phyloP scores from a whole-genome alignment of 2,113 vertebrate genomes.

The Sander lucioperca region DNA sequence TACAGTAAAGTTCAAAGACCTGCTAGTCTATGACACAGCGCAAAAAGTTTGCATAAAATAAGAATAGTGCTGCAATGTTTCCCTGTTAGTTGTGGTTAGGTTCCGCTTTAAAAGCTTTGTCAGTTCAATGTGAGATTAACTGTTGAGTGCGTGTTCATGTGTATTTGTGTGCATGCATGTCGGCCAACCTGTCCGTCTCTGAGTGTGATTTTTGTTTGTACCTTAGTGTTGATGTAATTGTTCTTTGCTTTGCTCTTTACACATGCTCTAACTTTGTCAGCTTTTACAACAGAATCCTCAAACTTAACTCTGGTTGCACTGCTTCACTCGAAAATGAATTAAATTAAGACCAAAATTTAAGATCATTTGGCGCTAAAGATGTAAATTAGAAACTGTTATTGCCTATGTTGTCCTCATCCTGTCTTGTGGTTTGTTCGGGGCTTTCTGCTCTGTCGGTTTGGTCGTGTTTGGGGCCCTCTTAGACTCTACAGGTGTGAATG shows the following conservation, averaged over 20 bases:
- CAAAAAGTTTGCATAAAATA: conserved; percentile 43
- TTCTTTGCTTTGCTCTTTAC: conserved; percentile 6
- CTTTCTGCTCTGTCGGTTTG: conserved; percentile 10
- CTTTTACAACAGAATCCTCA: conserved; percentile 31
- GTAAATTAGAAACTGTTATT: neutral
- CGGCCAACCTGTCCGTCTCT: neutral
- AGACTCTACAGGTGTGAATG: conserved; percentile 82
- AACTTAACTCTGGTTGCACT: conserved; percentile 14
- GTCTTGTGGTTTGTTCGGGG: conserved; percentile 15
- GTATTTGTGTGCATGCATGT: conserved; percentile 5
- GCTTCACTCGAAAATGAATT: neutral
- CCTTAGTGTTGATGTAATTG: neutral
- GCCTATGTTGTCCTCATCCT: conserved; percentile 11
- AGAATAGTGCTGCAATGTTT: conserved; percentile 44
- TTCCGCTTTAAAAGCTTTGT: conserved; percentile 82
- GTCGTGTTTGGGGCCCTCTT: conserved; percentile 7
- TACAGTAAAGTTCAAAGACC: conserved; percentile 49
- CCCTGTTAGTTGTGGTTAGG: conserved; percentile 76
- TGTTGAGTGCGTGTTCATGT: conserved; percentile 8
- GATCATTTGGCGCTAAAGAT: conserved; percentile 19
- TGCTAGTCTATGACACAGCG: conserved; percentile 53
- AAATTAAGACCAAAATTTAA: neutral
- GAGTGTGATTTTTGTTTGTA: conserved; percentile 1
- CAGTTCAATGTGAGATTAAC: conserved; percentile 58
- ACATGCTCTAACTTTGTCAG: conserved; percentile 24